Conservation (phyloP, 2,113 vertebrate genomes). For the Rallus limicola region DNA sequence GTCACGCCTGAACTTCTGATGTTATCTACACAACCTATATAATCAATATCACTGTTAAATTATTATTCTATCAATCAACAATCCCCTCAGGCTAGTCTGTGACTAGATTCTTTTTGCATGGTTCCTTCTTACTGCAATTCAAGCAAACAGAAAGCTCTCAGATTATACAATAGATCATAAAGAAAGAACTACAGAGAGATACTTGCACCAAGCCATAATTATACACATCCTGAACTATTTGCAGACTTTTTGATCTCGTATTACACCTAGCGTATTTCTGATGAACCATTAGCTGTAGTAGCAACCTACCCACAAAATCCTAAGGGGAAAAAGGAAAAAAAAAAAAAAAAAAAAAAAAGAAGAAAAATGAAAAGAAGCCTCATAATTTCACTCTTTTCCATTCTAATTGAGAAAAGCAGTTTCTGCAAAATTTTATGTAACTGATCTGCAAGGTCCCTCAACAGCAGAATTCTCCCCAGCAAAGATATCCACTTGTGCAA, state of each 20-base stretch:
- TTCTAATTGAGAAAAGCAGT: background rate
- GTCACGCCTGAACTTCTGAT: background rate
- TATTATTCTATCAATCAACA: slow-evolving; percentile 2
- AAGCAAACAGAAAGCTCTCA: background rate
- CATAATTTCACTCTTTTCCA: background rate
- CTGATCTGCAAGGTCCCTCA: background rate
- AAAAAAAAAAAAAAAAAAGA: background rate
- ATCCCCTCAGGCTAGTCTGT: background rate
- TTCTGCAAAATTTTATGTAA: background rate
- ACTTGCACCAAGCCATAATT: background rate
- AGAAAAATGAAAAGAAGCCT: background rate
- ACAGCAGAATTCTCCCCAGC: background rate
- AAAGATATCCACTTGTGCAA: background rate
- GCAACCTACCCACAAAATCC: background rate
- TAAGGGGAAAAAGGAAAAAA: too few relatives aligned
- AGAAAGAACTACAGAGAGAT: background rate
- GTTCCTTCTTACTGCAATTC: background rate
- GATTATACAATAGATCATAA: background rate
- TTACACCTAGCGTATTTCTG: background rate
- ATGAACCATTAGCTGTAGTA: background rate
- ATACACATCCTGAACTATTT: background rate
- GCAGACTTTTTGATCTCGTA: background rate
- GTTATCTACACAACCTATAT: background rate
- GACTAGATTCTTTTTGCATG: background rate
- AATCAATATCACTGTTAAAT: slow-evolving; percentile 23